Evolutionary conservation across 1,140 invertebrate species (phyloP).

Genomic region (Brachionus paranguensis): DNA sequence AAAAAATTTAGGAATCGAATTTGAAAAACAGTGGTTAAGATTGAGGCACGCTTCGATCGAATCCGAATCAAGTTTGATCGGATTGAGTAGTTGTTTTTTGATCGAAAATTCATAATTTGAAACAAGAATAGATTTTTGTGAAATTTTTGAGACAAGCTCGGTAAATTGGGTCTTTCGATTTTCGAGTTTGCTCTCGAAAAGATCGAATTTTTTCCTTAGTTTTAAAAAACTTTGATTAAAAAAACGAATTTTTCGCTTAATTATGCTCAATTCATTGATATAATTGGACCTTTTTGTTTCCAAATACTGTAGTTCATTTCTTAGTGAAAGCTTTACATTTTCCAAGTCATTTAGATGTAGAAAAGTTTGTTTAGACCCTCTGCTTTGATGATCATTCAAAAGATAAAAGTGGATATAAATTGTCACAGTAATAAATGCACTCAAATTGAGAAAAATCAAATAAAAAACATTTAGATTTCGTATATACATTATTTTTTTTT

Average conservation of each 20-base stretch:
- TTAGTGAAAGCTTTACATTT: background rate
- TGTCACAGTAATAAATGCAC: background rate
- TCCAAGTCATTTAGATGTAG: slow-evolving; percentile 4
- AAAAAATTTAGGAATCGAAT: background rate
- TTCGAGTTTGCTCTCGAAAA: background rate
- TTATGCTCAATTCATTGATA: background rate
- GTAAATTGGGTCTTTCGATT: background rate
- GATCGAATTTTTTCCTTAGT: background rate
- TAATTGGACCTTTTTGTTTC: background rate
- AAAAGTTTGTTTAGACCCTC: background rate
- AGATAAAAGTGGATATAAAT: background rate
- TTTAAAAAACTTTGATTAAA: background rate
- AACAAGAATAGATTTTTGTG: background rate
- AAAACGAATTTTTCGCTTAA: background rate
- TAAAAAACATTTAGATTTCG: background rate
- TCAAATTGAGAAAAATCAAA: background rate
- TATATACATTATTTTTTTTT: background rate
- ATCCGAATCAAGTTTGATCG: background rate
- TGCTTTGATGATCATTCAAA: background rate
- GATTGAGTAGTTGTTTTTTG: background rate
- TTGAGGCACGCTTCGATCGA: background rate
- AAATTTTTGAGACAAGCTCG: background rate
- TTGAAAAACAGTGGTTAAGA: background rate
- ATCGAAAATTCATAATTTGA: background rate
- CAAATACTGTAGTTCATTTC: background rate